A percentile compares a stretch with the other conserved stretches of the same genome.
Evolutionary conservation across 2,888 invertebrate genomes (phyloP).

Genomic region (Acanthosepion esculentum): DNA sequence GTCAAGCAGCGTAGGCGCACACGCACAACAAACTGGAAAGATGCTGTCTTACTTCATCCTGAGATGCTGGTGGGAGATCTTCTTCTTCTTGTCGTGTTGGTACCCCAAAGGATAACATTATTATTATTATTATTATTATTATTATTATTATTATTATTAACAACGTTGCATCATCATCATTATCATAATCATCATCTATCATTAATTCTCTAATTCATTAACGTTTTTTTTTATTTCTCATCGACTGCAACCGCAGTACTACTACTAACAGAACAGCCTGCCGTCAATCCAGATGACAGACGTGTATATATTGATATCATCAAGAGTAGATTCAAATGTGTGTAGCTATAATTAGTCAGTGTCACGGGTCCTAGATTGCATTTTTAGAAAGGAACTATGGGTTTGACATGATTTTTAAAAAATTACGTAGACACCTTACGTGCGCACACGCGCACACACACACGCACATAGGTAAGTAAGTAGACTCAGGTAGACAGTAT

Average conservation of each 20-base stretch:
- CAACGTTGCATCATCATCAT: background rate
- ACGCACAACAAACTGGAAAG: background rate
- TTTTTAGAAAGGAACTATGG: too few species aligned
- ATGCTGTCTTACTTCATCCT: background rate
- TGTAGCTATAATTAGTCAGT: too few species aligned
- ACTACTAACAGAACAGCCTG: background rate
- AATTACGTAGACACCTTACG: too few species aligned
- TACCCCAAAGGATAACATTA: background rate
- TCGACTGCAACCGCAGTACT: background rate
- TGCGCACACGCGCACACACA: too few species aligned
- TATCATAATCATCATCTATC: too few species aligned
- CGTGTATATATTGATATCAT: background rate
- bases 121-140: background rate
- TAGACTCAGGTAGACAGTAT: background rate
- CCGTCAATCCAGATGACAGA: background rate
- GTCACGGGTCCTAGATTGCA: too few species aligned
- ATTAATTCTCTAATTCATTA: slow-evolving; percentile 25
- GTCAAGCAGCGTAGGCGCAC: background rate
- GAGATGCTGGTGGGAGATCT: slow-evolving; percentile 12
- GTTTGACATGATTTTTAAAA: too few species aligned
- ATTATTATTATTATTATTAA: background rate
- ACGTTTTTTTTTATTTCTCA: background rate
- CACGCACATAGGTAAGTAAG: too few species aligned
- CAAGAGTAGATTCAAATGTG: too few species aligned
- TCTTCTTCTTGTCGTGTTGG: background rate